Conservation (phyloP, 1,140 invertebrate species). For the Prorops nasuta region DNA sequence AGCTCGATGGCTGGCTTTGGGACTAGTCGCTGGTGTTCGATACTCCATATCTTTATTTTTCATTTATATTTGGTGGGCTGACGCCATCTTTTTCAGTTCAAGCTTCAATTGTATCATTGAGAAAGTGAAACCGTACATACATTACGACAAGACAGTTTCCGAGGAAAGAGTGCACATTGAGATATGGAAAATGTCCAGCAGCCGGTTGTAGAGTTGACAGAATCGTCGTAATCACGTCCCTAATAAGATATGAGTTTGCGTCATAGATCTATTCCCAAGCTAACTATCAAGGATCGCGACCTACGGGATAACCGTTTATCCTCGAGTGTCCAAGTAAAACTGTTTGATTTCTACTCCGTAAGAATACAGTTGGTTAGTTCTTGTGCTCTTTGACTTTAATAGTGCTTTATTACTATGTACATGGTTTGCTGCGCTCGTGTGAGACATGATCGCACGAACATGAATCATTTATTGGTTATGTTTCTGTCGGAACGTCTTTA, state of each 20-base stretch:
- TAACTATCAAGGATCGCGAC: slow-evolving; percentile 15
- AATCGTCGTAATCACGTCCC: too few species aligned
- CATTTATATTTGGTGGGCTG: neutral
- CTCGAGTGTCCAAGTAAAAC: slow-evolving; percentile 36
- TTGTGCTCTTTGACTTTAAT: too few species aligned
- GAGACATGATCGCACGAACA: slow-evolving; percentile 24
- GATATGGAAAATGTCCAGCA: too few species aligned
- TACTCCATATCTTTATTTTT: neutral
- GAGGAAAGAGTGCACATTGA: too few species aligned
- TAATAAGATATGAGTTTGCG: slow-evolving; percentile 36
- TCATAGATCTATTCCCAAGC: slow-evolving; percentile 24
- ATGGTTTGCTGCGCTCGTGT: slow-evolving; percentile 24
- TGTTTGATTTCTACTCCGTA: slow-evolving; percentile 26
- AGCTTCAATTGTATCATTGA: too few species aligned
- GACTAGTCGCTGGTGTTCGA: neutral
- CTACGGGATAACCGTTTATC: slow-evolving; percentile 18
- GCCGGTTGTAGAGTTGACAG: slow-evolving; percentile 9
- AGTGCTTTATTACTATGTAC: too few species aligned
- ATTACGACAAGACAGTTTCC: too few species aligned
- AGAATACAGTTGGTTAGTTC: slow-evolving; percentile 39
- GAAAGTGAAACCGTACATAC: too few species aligned
- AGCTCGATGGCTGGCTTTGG: too few species aligned
- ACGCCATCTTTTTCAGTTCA: slow-evolving; percentile 25
- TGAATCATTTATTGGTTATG: slow-evolving; percentile 27
- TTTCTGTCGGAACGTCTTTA: slow-evolving; percentile 15